Evolutionary conservation across 2,888 invertebrate genomes (phyloP).

Genomic region (Pardosa pseudoannulata): DNA sequence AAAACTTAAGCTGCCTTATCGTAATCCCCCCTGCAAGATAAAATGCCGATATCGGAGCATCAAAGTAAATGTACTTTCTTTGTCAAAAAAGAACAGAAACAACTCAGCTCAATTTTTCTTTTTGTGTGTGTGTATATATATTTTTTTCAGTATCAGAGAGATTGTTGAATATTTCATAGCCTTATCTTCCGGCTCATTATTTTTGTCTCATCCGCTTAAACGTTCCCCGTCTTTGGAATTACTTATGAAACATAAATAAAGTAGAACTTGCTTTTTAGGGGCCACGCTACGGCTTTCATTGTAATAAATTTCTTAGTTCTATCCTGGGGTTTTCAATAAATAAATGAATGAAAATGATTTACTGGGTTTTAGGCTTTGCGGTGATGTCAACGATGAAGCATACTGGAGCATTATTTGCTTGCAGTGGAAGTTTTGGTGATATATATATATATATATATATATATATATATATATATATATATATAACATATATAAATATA

Average conservation of each 20-base stretch:
- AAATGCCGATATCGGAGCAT: slow-evolving; percentile 1
- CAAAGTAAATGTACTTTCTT: background rate
- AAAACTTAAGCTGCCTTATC: background rate
- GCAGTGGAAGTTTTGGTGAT: too few relatives aligned
- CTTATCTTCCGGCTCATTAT: slow-evolving; percentile 12
- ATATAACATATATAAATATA: too few relatives aligned
- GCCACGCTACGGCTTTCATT: background rate
- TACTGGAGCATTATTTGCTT: too few relatives aligned
- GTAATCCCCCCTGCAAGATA: background rate
- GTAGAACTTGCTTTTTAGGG: background rate
- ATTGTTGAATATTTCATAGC: slow-evolving; percentile 12
- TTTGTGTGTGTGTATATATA: too few relatives aligned
- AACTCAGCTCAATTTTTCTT: background rate
- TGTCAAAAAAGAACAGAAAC: background rate
- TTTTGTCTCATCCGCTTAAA: slow-evolving; percentile 17
- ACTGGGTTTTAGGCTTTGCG: background rate
- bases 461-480: too few relatives aligned
- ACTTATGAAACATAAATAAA: slow-evolving; percentile 7
- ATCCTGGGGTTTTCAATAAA: background rate
- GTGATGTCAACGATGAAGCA: too few relatives aligned
- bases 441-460: too few relatives aligned
- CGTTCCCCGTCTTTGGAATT: slow-evolving; percentile 3
- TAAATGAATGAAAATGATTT: background rate
- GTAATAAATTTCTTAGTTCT: too few relatives aligned
- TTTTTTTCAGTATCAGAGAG: background rate